A percentile compares a stretch with the other conserved stretches of the same genome.
phyloP scores from a whole-genome alignment of 1,140 invertebrate genomes.

The Probaryconus sp. region DNA sequence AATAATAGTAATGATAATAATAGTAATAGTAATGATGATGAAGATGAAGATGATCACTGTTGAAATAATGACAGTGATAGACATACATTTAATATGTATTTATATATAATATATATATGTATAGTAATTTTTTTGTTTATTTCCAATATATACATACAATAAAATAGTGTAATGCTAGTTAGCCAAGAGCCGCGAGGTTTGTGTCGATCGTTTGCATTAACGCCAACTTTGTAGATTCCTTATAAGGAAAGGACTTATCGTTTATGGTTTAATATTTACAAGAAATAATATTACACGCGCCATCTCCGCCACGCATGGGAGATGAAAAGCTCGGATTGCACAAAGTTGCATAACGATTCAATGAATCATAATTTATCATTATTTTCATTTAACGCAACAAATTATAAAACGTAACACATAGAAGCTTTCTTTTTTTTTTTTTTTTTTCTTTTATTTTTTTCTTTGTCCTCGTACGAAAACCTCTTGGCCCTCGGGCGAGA shows the following conservation, averaged over 20 bases:
- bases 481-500: conserved; percentile 65
- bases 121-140: conserved; percentile 66
- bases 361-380: conserved; percentile 49
- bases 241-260: conserved; percentile 49
- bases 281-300: conserved; percentile 66
- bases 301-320: conserved; percentile 42
- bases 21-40: conserved; percentile 59
- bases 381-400: conserved; percentile 53
- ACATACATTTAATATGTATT: conserved; percentile 74
- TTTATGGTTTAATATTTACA: conserved; percentile 59
- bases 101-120: conserved; percentile 72
- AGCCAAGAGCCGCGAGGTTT: conserved; percentile 59
- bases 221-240: conserved; percentile 62
- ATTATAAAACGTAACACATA: conserved; percentile 56
- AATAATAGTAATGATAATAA: conserved; percentile 58
- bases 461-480: conserved; percentile 29
- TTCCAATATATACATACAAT: conserved; percentile 64
- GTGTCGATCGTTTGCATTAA: conserved; percentile 50
- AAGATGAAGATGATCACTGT: conserved; percentile 58
- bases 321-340: conserved; percentile 50
- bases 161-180: conserved; percentile 57
- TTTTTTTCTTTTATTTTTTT: conserved; percentile 20
- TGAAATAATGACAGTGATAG: conserved; percentile 69
- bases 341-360: conserved; percentile 44
- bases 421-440: conserved; percentile 41